Percentiles rank a stretch among this genome's conserved stretches.
Evolutionary conservation across 1,140 invertebrate genomes (phyloP).

Genomic region (Drosophila pachea): DNA sequence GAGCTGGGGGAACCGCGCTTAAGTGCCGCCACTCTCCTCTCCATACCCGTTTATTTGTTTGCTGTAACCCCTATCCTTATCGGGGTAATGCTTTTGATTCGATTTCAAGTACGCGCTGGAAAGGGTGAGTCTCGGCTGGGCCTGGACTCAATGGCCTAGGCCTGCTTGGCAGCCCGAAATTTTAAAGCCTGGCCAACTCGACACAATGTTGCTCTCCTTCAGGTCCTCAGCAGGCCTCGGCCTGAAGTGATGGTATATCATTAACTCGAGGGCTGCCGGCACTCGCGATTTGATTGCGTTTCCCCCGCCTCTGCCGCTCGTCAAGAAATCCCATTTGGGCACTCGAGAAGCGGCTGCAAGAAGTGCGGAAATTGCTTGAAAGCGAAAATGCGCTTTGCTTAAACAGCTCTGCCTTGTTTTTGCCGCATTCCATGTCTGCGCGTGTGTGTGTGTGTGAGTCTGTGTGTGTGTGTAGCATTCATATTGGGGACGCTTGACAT

Average conservation of each 20-base stretch:
- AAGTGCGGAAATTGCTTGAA: constrained; percentile 67
- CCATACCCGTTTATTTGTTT: not conserved
- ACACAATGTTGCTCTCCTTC: constrained; percentile 69
- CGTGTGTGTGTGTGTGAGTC: not conserved
- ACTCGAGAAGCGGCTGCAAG: constrained; percentile 47
- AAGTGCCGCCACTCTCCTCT: constrained; percentile 45
- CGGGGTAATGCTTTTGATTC: constrained; percentile 51
- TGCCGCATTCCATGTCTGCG: too few species aligned
- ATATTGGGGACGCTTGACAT: not conserved
- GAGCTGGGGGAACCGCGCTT: constrained; percentile 61
- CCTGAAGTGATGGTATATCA: constrained; percentile 74
- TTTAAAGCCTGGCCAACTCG: constrained; percentile 53
- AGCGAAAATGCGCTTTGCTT: constrained; percentile 59
- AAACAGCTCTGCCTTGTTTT: not conserved
- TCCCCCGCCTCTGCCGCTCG: constrained; percentile 25
- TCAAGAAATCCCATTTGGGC: constrained; percentile 47
- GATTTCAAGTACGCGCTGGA: constrained; percentile 45
- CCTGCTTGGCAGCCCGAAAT: constrained; percentile 26
- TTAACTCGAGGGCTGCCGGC: constrained; percentile 67
- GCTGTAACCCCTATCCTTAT: constrained; percentile 58
- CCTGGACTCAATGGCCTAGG: constrained; percentile 40
- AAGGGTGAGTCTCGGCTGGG: constrained; percentile 49
- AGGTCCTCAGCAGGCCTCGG: constrained; percentile 45
- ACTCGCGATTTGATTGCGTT: constrained; percentile 70
- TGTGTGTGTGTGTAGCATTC: constrained; percentile 4